A percentile compares a stretch with the other conserved stretches of the same genome.
phyloP scores from a whole-genome alignment of 2,888 invertebrate species.

The Meteorus colon region DNA sequence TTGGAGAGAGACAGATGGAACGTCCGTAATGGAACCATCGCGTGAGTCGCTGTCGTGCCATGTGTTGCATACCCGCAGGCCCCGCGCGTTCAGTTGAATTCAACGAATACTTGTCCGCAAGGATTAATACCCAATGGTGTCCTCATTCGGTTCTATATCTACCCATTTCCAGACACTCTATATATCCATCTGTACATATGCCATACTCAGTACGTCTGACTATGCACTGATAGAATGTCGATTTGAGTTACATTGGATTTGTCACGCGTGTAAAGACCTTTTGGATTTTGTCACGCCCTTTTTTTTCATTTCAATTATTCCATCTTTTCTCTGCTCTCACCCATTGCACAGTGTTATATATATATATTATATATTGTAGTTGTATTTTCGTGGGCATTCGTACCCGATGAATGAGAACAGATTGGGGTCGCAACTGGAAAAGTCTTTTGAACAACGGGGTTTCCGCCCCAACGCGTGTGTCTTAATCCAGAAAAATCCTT shows the following conservation, averaged over 20 bases:
- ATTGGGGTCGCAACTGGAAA: slow-evolving; percentile 27
- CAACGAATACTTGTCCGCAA: slow-evolving; percentile 23
- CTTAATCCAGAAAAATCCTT: slow-evolving; percentile 44
- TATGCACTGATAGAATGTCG: slow-evolving; percentile 27
- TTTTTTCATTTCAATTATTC: slow-evolving; percentile 38
- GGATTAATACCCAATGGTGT: slow-evolving; percentile 15
- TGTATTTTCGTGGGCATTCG: slow-evolving; percentile 8
- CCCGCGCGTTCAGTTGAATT: slow-evolving; percentile 14
- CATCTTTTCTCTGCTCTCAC: slow-evolving; percentile 23
- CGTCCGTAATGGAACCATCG: slow-evolving; percentile 54
- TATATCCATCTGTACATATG: neutral
- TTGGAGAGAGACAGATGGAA: slow-evolving; percentile 52
- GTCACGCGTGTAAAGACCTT: slow-evolving; percentile 33
- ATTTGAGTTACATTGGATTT: slow-evolving; percentile 38
- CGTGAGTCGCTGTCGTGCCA: slow-evolving; percentile 42
- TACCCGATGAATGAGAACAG: slow-evolving; percentile 33
- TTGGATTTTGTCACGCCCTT: slow-evolving; percentile 21
- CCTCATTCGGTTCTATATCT: neutral
- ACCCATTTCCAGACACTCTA: slow-evolving; percentile 1
- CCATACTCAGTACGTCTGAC: neutral
- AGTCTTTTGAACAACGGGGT: slow-evolving; percentile 31
- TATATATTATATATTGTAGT: neutral
- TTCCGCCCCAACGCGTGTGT: slow-evolving; percentile 39
- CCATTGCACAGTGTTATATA: neutral
- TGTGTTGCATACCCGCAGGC: slow-evolving; percentile 41